Evolutionary conservation across 2,113 vertebrate species (phyloP), one percentile per base, ranked within the genome.

Genomic region (Phycodurus eques): DNA sequence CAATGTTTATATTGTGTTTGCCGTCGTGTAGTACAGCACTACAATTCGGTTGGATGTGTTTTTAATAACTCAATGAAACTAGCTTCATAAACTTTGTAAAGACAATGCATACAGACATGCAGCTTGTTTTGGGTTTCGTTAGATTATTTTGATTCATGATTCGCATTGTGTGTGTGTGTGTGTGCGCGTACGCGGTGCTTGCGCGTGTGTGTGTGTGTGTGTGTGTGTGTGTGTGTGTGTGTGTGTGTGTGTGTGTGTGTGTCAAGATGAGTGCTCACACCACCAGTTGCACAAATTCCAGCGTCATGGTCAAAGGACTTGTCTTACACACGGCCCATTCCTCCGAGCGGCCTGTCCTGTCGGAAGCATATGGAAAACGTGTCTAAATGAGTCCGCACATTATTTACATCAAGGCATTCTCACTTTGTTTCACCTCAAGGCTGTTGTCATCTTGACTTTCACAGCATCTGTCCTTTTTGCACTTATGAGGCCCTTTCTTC

Each of bases 331-430:
- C 74, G 81, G 31, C 51, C 83, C 90, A 82, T 88, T 88, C 82
- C 0, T 89, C 72, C 73, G 78, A 92, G 89, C 92, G 87, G 91
- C 88, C 84, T 22, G 27, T 88, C 88, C 85, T 90, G 85, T 93
- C 88, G 90, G 84, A 93, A 93, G 85, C 83, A 70, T 76, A 91
- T 92, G 91, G 91, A 92, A 90, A 93, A 92, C 87, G 83, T 83
- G 92, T 91, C 94, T 92, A 90, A 90, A 92, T 88, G 83, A 88
- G 87, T 88, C 81, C 77, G 39, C 85, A 77, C 91, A 90, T 91
- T 80, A 90, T 85, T 89, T 85, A 91, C 81, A 83, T 91, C 88
- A 87, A 83, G 71, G 3, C 83, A 73, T 82, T 86, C 87, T 75
- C 86, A 76, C 84, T 91, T 90, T 57, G 82, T 68, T 80, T 60